Evolutionary conservation across 2,113 vertebrate species (phyloP).

Genomic region (Bos indicus): DNA sequence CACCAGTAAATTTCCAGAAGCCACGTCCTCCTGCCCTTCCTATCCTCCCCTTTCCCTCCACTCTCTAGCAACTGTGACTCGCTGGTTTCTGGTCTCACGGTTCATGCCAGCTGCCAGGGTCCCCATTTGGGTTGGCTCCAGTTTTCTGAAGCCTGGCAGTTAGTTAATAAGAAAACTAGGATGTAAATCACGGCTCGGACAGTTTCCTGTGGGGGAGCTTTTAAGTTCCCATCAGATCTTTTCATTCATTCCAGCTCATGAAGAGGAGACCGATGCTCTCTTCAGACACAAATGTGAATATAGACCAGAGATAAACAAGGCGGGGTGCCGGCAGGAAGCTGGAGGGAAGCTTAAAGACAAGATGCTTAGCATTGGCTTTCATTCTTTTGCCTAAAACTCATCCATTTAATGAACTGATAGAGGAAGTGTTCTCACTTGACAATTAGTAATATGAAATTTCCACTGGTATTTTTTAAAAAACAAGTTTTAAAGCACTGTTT

Average conservation of each 20-base stretch:
- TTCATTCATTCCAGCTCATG: slow-evolving; percentile 41
- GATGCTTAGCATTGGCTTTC: background rate
- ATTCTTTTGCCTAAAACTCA: background rate
- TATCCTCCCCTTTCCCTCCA: background rate
- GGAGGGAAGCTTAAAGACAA: background rate
- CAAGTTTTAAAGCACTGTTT: background rate
- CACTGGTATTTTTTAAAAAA: background rate
- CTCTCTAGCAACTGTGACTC: background rate
- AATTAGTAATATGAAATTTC: background rate
- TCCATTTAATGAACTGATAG: background rate
- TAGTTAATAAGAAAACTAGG: slow-evolving; percentile 56
- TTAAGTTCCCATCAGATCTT: slow-evolving; percentile 49
- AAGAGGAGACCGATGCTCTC: slow-evolving; percentile 27
- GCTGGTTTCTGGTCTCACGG: slow-evolving; percentile 34
- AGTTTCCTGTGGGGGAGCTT: slow-evolving; percentile 60
- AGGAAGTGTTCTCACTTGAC: background rate
- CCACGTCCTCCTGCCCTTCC: slow-evolving; percentile 50
- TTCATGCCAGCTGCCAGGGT: slow-evolving; percentile 61
- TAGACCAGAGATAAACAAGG: background rate
- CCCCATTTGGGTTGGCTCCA: background rate
- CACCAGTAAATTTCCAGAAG: slow-evolving; percentile 51
- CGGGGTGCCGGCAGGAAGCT: background rate
- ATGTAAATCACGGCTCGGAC: slow-evolving; percentile 61
- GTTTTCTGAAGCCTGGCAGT: slow-evolving; percentile 68
- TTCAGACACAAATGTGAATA: slow-evolving; percentile 1